Percentiles rank a stretch among this genome's conserved stretches.
phyloP scores from a whole-genome alignment of 2,888 invertebrate species.

The Torymus aiolomorphi region DNA sequence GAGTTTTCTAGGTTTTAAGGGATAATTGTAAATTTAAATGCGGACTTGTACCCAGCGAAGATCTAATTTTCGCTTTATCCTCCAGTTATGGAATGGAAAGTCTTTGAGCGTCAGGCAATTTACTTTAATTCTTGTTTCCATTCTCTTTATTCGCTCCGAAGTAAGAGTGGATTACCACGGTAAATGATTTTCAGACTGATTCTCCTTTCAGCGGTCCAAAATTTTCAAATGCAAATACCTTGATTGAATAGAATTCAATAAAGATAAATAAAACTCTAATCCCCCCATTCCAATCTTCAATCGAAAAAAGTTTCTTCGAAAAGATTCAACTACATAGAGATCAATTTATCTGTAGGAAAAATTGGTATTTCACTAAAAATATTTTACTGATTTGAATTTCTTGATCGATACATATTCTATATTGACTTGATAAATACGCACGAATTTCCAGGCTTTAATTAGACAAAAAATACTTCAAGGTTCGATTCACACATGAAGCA shows the following conservation, averaged over 20 bases:
- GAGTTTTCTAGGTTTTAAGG: slow-evolving; percentile 19
- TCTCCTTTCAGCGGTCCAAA: background rate
- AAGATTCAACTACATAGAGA: too few species aligned
- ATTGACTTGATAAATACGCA: too few species aligned
- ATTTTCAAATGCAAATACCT: background rate
- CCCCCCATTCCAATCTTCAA: too few species aligned
- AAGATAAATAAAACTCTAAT: background rate
- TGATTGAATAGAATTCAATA: slow-evolving; percentile 10
- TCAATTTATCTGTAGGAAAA: too few species aligned
- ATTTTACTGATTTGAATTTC: too few species aligned
- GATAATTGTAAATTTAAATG: slow-evolving; percentile 50
- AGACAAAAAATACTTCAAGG: too few species aligned
- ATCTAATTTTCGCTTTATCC: slow-evolving; percentile 51
- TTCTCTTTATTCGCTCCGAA: slow-evolving; percentile 27
- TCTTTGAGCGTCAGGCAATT: slow-evolving; percentile 40
- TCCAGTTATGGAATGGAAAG: slow-evolving; percentile 32
- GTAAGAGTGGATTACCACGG: slow-evolving; percentile 16
- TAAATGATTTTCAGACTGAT: slow-evolving; percentile 33
- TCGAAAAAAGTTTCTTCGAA: too few species aligned
- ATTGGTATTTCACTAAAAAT: too few species aligned
- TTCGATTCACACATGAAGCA: too few species aligned
- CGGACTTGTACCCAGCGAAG: slow-evolving; percentile 1
- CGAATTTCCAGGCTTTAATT: too few species aligned
- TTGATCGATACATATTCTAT: too few species aligned
- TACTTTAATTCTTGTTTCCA: slow-evolving; percentile 43